Base-by-base conservation (phyloP, 2,797 vertebrate species). In the Amphiprion clarkii region DNA sequence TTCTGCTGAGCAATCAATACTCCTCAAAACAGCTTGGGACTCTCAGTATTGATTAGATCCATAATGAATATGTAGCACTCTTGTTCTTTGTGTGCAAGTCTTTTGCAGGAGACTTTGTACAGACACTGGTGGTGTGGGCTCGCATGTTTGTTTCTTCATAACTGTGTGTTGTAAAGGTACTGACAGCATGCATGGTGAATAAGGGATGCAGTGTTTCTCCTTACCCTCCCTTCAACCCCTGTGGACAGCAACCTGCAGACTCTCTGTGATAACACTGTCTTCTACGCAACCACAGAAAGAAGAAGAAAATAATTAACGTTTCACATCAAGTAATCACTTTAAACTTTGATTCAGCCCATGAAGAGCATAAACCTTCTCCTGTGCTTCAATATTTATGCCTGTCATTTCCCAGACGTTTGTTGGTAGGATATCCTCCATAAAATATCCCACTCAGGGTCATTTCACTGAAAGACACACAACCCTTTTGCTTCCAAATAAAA, bases 41-140 rank as follows among this genome's bases (percentile, higher is more conserved):
- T 7, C 52, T 74, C 2, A 0, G 61, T 74, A 85, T 92, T 57
- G 84, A 87, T 86, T 1, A 13, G 23, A 71, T 71, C 29, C 10
- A 46, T 87, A 73, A 84, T 84, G 78, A 86, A 90, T 88, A 90
- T 77, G 82, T 90, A 85, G 83, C 86, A 55, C 88, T 84, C 63
- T 75, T 75, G 74, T 71, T 71, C 25, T 71, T 66, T 63, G 39
- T 57, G 36, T 74, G 57, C 13, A 21, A 54, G 64, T 68, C 16
- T 73, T 57, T 67, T 63, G 49, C 60, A 31, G 51, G 33, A 53
- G 19, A 52, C n/a, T 6, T 52, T 60, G 55, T 46, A 62, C 52
- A 27, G 55, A 44, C 46, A 48, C 1, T 0, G 40, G 19, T 55
- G 25, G 39, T 33, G 67, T 76, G 33, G 33, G 44, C 61, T 44